These are phyloP conservation scores for Sibirionetta formosa DNA, from an alignment of 2,797 vertebrate genomes.

Conservation along the genomic window DNA sequence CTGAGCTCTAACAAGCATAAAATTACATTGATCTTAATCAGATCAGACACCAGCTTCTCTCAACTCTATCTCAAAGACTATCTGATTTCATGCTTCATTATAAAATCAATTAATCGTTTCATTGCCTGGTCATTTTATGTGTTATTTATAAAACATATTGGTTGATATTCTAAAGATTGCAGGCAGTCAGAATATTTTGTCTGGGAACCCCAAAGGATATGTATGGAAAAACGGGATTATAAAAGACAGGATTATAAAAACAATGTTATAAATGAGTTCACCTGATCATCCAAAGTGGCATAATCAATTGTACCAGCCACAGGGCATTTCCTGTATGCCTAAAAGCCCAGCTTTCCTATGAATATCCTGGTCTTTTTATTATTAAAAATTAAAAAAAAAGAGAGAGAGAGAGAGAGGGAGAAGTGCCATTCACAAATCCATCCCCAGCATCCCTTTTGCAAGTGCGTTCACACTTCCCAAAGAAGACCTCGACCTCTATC, in stretches of 20 bases:
- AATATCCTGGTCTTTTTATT: neutral
- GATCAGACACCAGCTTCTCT: constrained; percentile 63
- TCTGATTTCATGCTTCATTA: constrained; percentile 61
- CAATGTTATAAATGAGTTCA: neutral
- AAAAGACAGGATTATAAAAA: neutral
- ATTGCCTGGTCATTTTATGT: constrained; percentile 1
- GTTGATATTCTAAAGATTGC: neutral
- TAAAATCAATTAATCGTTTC: constrained; percentile 61
- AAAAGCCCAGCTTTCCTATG: neutral
- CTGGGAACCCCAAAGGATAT: neutral
- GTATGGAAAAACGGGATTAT: neutral
- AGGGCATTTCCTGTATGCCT: neutral
- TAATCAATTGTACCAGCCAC: neutral
- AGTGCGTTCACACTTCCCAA: rapidly evolving
- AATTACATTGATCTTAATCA: constrained; percentile 60
- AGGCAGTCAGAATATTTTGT: neutral
- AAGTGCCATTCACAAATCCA: neutral
- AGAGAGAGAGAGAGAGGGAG: neutral
- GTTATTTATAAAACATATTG: neutral
- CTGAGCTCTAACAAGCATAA: neutral
- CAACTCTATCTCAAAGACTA: constrained; percentile 24
- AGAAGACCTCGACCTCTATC: neutral
- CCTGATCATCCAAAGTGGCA: neutral
- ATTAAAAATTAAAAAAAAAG: too few species aligned
- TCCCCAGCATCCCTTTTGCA: neutral